These are phyloP conservation scores for Amorpha juglandis DNA, from an alignment of 2,888 invertebrate genomes.

Conservation along the genomic window DNA sequence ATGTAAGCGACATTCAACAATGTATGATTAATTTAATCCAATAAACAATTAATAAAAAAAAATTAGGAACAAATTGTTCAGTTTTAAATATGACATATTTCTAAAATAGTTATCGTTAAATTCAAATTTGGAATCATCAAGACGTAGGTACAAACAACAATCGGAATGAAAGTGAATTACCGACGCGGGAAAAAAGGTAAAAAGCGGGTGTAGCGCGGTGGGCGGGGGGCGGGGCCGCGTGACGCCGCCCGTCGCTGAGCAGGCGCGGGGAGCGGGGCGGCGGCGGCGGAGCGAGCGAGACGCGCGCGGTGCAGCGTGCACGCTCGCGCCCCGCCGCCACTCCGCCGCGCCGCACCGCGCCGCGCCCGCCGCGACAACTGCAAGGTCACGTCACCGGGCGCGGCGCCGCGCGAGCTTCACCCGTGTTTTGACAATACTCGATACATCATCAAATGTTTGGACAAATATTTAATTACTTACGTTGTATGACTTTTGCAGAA, in stretches of 20 bases:
- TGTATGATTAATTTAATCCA: too few relatives aligned
- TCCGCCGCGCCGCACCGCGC: constrained; percentile 48
- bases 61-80: too few relatives aligned
- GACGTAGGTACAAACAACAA: constrained; percentile 42
- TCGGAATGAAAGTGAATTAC: constrained; percentile 63
- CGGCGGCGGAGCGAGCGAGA: constrained; percentile 63
- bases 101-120: background rate
- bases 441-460: constrained; percentile 4
- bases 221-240: constrained; percentile 74
- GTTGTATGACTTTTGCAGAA: background rate
- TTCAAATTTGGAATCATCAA: constrained; percentile 31
- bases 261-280: constrained; percentile 39
- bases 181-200: constrained; percentile 68
- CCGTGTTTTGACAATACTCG: constrained; percentile 56
- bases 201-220: constrained; percentile 66
- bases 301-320: constrained; percentile 41
- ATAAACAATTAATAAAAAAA: too few relatives aligned
- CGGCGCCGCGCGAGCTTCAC: constrained; percentile 45
- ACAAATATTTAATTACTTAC: background rate
- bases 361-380: constrained; percentile 43
- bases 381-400: constrained; percentile 63
- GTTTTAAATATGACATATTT: too few relatives aligned
- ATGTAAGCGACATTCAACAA: too few relatives aligned
- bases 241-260: constrained; percentile 64
- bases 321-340: constrained; percentile 31